Evolutionary conservation across 2,888 invertebrate genomes (phyloP), one percentile per base, ranked within the genome.

Genomic region (Drosophila nigricruria): DNA sequence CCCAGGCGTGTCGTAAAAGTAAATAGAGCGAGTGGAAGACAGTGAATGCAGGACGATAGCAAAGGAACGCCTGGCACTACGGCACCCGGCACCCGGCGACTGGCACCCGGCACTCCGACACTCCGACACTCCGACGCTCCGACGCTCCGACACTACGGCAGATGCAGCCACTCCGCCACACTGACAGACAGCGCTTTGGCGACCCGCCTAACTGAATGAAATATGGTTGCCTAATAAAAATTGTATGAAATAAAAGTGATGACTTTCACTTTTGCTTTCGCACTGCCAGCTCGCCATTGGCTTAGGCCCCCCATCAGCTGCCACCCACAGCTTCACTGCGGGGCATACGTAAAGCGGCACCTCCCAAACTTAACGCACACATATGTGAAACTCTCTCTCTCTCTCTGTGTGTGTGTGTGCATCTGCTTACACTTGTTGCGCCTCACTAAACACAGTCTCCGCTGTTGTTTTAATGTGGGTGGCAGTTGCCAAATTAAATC

Each of bases 171-270:
- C 42, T 20, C 34, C 43, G 40, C 23, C 32, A 14, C 27, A 65
- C 56, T 79, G 71, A 79, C 77, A 77, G 77, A 70, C 80, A 76
- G 49, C 77, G 77, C 54, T 76, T 76, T 70, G 72, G 76, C 77
- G 71, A 63, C 62, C 63, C 64, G 65, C 54, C 89, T 88, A 88
- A 86, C 83, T 88, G 88, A 88, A 86, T 86, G 85, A 86, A 86
- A 86, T 86, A 86, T 86, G 75, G 75, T 66, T 74, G 81, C 83
- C 88, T 88, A 80, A 85, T 89, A 88, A 88, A 85, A 85, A 74
- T 85, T 85, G 81, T 82, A 86, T 86, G 88, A 89, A 82, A 86
- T 88, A 86, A 88, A 86, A 83, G 90, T 86, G 85, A 89, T 89
- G 88, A 89, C 85, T 85, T 85, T 85, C 89, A 84, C 77, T 84